Percentiles rank a stretch among this genome's conserved stretches.
These are phyloP conservation scores for Homarus americanus DNA, from an alignment of 1,140 invertebrate species.

Conservation along the genomic window DNA sequence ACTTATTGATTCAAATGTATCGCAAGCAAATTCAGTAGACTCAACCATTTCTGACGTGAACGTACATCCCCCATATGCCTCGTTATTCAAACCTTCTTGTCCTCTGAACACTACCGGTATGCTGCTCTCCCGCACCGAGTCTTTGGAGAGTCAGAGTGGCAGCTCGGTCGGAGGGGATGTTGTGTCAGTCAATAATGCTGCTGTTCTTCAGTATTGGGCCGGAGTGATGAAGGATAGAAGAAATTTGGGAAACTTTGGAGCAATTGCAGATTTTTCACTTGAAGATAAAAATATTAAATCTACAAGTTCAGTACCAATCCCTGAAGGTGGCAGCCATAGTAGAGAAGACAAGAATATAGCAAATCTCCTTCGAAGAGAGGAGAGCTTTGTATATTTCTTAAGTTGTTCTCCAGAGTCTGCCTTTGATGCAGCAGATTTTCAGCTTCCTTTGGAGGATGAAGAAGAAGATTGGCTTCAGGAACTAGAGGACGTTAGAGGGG, in stretches of 20 bases:
- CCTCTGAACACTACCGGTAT: background rate
- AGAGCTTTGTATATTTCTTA: slow-evolving; percentile 44
- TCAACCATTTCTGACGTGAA: background rate
- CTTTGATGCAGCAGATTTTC: slow-evolving; percentile 46
- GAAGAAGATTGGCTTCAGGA: slow-evolving; percentile 67
- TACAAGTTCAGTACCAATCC: slow-evolving; percentile 3
- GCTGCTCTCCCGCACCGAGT: slow-evolving; percentile 1
- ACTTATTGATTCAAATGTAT: slow-evolving; percentile 8
- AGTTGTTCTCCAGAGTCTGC: slow-evolving; percentile 56
- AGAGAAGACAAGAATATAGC: background rate
- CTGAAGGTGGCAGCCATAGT: background rate
- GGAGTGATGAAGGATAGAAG: slow-evolving; percentile 49
- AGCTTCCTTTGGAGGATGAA: slow-evolving; percentile 52
- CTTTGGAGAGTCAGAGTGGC: slow-evolving; percentile 27
- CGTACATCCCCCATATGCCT: background rate
- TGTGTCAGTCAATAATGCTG: slow-evolving; percentile 52
- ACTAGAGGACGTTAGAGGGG: slow-evolving; percentile 61
- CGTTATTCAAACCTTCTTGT: background rate
- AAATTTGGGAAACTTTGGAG: slow-evolving; percentile 17
- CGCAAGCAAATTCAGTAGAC: background rate
- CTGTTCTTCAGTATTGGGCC: slow-evolving; percentile 67
- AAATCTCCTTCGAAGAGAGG: background rate
- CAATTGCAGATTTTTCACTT: slow-evolving; percentile 42
- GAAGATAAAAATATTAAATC: background rate
- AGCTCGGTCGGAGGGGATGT: slow-evolving; percentile 23